Percentiles rank a stretch among this genome's conserved stretches.
Conservation (phyloP, 2,113 vertebrate species). For the Ceratotherium simum region DNA sequence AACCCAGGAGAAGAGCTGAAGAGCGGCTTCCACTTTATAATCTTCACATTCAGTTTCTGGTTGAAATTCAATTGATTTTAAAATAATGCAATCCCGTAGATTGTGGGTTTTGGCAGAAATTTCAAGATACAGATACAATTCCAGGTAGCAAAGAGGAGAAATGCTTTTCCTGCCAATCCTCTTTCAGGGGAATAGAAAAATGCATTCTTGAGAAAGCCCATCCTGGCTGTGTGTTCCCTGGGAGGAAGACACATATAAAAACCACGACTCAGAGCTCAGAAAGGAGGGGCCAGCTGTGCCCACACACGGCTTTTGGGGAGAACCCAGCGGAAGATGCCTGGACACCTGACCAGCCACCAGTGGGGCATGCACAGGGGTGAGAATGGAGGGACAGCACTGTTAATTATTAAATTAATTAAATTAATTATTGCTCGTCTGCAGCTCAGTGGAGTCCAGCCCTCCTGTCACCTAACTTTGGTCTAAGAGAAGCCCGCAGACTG, state of each 20-base stretch:
- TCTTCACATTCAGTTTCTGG: not conserved
- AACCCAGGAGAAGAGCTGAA: not conserved
- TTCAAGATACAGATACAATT: not conserved
- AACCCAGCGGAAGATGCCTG: accelerated
- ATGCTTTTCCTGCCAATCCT: not conserved
- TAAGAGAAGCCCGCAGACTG: not conserved
- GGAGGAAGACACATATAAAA: not conserved
- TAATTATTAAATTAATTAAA: not conserved
- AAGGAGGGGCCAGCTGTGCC: not conserved
- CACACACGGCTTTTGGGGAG: not conserved
- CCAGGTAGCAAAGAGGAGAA: not conserved
- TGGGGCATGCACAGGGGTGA: accelerated
- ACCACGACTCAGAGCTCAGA: not conserved
- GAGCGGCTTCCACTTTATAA: not conserved
- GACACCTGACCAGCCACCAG: not conserved
- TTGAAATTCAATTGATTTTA: not conserved
- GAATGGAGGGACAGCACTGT: accelerated
- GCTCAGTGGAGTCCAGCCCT: not conserved
- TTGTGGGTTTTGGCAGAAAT: not conserved
- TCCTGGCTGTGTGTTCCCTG: not conserved
- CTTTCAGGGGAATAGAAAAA: not conserved
- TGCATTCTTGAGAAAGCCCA: accelerated
- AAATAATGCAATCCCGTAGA: not conserved
- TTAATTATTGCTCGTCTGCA: not conserved
- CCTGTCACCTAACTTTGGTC: no score